Evolutionary conservation across 1,140 invertebrate genomes (phyloP), one percentile per base, ranked within the genome.

Genomic region (Capitella teleta): DNA sequence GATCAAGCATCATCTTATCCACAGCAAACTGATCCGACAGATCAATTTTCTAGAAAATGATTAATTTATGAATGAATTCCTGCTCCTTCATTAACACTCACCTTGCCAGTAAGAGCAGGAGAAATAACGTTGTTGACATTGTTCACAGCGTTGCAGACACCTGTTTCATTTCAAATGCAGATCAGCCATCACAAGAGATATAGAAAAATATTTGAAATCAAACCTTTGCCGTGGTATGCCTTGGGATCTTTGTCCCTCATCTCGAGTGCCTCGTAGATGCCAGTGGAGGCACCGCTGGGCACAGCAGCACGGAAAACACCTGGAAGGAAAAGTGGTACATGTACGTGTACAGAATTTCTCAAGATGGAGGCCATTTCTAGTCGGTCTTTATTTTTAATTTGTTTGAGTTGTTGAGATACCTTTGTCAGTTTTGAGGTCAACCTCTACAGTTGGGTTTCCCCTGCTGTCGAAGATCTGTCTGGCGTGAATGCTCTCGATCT

Each of bases 361-460:
- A n/a, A n/a, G n/a, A n/a, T n/a, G n/a, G n/a, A n/a, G n/a, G n/a
- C n/a, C n/a, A n/a, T n/a, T n/a, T n/a, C n/a, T n/a, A n/a, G n/a
- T n/a, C n/a, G n/a, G n/a, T n/a, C n/a, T n/a, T n/a, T n/a, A n/a
- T n/a, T n/a, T n/a, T n/a, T n/a, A n/a, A n/a, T n/a, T n/a, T n/a
- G n/a, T n/a, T n/a, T n/a, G n/a, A n/a, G n/a, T n/a, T n/a, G n/a
- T n/a, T n/a, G n/a, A n/a, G 6, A 23, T 48, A 67, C 77, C 93
- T 56, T 82, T 78, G 14, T 80, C 80, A 8, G 83, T 85, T 42
- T 78, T 80, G 42, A 94, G 72, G 71, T 93, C 89, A 53, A 93
- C 95, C 62, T 98, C 95, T 42, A 98, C 90, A 41, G 95, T 98
- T 53, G 95, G 95, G 69, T 98, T 98, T 53, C 95, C 95, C 75